Base-by-base conservation (phyloP, 2,113 vertebrate species). In the Isurus oxyrinchus region DNA sequence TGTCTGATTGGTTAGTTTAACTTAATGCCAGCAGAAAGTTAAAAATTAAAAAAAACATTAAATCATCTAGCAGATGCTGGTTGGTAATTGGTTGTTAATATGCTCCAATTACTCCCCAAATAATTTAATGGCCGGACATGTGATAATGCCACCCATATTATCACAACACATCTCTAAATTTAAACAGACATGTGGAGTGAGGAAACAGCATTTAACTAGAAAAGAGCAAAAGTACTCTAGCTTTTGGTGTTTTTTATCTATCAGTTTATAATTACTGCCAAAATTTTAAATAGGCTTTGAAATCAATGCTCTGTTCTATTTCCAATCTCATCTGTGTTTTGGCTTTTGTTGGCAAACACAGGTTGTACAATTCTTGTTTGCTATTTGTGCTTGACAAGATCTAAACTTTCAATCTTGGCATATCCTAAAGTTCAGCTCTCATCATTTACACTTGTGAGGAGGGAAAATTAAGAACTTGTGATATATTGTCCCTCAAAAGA, bases 51-150 rank as follows among this genome's bases (percentile, higher is more conserved):
- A n/a, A n/a, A n/a, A n/a, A 16, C 59, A 40, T n/a, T 94, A 63
- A 94, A 40, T 94, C 57, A 40, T 21, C n/a, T 63, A 59, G 57
- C 59, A 63, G 59, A 66, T 61, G n/a, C 61, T 94, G 59, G 90
- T 63, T 94, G n/a, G 35, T 63, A 94, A 66, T 66, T 94, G 90
- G 90, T 27, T 94, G 61, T 94, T 94, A 63, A 94, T 94, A 63
- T 94, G 90, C 59, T 66, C 59, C 57, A 94, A 94, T 94, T 63
- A 94, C 90, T 19, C 35, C 59, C 14, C 35, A 94, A 94, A 66
- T 94, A 94, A 63, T 63, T 94, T 63, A 94, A 94, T 94, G 14
- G 57, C 19, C n/a, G 21, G 90, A n/a, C 61, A 63, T 66, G 19
- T 94, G 90, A 94, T 40, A 63, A 94, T 94, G n/a, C 59, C 90